Evolutionary conservation across 2,888 invertebrate species (phyloP).

Genomic region (Drosophila nr. perissopoda): DNA sequence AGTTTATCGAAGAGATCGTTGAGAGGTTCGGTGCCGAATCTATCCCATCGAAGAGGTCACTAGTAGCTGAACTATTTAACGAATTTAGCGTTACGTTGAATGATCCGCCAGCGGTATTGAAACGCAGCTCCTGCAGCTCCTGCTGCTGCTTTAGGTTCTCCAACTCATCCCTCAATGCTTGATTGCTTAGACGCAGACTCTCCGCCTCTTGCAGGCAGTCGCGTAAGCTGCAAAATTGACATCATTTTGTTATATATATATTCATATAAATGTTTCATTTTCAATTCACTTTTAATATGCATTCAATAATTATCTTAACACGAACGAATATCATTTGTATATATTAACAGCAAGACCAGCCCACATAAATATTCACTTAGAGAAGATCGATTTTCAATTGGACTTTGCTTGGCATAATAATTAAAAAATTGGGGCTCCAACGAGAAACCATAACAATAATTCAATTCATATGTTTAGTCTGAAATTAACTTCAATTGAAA

Average conservation of each 20-base stretch:
- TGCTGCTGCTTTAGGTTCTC: conserved; percentile 74
- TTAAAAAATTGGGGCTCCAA: neutral
- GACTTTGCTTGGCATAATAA: neutral
- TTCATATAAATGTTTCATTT: too few relatives aligned
- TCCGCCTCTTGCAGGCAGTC: conserved; percentile 83
- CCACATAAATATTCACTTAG: neutral
- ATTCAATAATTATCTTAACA: neutral
- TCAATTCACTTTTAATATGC: neutral
- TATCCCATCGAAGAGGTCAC: conserved; percentile 72
- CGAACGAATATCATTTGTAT: neutral
- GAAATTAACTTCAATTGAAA: conserved; percentile 4
- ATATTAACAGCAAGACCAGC: neutral
- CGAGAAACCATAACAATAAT: neutral
- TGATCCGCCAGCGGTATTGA: conserved; percentile 59
- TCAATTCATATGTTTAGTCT: conserved; percentile 4
- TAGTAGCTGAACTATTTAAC: conserved; percentile 71
- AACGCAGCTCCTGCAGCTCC: conserved; percentile 63
- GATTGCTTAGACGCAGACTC: conserved; percentile 77
- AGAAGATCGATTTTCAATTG: neutral
- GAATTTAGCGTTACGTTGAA: conserved; percentile 74
- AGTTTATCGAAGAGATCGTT: conserved; percentile 62
- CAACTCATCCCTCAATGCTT: conserved; percentile 77
- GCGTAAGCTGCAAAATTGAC: conserved; percentile 68
- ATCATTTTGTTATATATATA: neutral
- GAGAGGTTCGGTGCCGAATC: conserved; percentile 59